phyloP scores from a whole-genome alignment of 2,888 invertebrate species.

The Cotesia congregata region DNA sequence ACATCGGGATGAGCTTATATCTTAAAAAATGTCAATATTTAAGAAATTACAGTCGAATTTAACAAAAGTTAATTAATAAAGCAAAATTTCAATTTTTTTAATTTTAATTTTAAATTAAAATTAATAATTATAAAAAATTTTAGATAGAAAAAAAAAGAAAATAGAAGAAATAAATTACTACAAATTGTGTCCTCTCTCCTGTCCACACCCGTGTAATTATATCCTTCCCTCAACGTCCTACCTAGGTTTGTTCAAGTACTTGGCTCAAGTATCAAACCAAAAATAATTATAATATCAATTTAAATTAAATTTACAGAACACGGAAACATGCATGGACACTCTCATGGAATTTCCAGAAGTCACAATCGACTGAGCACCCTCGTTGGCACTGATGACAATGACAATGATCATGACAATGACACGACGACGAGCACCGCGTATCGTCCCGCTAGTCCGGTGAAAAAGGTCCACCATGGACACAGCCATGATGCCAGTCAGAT shows the following conservation, averaged over 20 bases:
- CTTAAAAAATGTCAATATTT: too few species aligned
- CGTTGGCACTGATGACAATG: slow-evolving; percentile 80
- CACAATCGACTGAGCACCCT: slow-evolving; percentile 75
- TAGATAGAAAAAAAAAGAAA: not conserved
- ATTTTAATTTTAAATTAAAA: not conserved
- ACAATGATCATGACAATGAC: slow-evolving; percentile 55
- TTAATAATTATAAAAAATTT: not conserved
- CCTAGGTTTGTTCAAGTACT: slow-evolving; percentile 47
- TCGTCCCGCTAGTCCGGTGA: slow-evolving; percentile 59
- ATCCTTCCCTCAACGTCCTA: slow-evolving; percentile 48
- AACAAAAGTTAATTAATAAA: too few species aligned
- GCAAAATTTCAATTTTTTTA: not conserved
- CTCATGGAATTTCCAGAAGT: slow-evolving; percentile 76
- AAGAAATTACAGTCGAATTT: too few species aligned
- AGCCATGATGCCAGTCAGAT: slow-evolving; percentile 83
- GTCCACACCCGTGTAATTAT: slow-evolving; percentile 35
- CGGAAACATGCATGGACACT: slow-evolving; percentile 77
- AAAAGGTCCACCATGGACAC: slow-evolving; percentile 73
- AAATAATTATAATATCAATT: not conserved
- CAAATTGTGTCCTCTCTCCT: slow-evolving; percentile 34
- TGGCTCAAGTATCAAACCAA: too few species aligned
- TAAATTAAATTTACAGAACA: slow-evolving; percentile 74
- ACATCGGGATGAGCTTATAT: too few species aligned
- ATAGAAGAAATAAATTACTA: slow-evolving; percentile 1
- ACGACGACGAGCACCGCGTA: slow-evolving; percentile 56